Percentiles rank a stretch among this genome's conserved stretches.
Conservation (phyloP, 2,888 invertebrate species). For the Automeris io region DNA sequence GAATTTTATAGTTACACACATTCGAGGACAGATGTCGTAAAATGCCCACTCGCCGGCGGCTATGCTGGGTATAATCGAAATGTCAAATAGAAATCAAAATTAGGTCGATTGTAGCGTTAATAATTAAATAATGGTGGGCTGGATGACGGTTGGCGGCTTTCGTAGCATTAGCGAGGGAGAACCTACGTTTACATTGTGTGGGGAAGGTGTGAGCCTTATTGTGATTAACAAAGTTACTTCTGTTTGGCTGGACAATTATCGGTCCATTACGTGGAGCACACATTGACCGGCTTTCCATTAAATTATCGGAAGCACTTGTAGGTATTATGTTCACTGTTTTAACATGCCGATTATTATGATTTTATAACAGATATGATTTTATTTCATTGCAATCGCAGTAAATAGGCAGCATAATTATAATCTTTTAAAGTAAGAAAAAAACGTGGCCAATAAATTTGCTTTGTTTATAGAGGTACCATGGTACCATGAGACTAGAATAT, state of each 20-base stretch:
- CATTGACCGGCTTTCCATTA: slow-evolving; percentile 57
- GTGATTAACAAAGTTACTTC: slow-evolving; percentile 74
- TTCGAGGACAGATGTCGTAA: slow-evolving; percentile 75
- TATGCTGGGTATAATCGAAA: slow-evolving; percentile 64
- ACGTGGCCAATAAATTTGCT: too few species aligned
- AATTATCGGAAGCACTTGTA: slow-evolving; percentile 36
- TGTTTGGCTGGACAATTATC: slow-evolving; percentile 73
- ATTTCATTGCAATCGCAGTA: too few species aligned
- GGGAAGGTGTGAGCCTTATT: slow-evolving; percentile 63
- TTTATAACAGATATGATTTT: too few species aligned
- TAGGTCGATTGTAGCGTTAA: slow-evolving; percentile 76
- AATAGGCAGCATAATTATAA: too few species aligned
- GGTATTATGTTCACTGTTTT: too few species aligned
- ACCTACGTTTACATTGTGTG: slow-evolving; percentile 29
- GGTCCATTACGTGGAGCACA: slow-evolving; percentile 68
- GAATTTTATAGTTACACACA: slow-evolving; percentile 76
- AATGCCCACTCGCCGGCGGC: slow-evolving; percentile 65
- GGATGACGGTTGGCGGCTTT: slow-evolving; percentile 39
- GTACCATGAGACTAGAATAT: too few species aligned
- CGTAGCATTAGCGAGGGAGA: slow-evolving; percentile 42
- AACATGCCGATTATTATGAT: too few species aligned
- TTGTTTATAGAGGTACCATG: too few species aligned
- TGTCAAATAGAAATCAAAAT: slow-evolving; percentile 77
- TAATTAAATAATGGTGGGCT: slow-evolving; percentile 71
- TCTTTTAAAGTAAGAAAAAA: too few species aligned